phyloP scores from a whole-genome alignment of 2,888 invertebrate species.

The Mimas tiliae region DNA sequence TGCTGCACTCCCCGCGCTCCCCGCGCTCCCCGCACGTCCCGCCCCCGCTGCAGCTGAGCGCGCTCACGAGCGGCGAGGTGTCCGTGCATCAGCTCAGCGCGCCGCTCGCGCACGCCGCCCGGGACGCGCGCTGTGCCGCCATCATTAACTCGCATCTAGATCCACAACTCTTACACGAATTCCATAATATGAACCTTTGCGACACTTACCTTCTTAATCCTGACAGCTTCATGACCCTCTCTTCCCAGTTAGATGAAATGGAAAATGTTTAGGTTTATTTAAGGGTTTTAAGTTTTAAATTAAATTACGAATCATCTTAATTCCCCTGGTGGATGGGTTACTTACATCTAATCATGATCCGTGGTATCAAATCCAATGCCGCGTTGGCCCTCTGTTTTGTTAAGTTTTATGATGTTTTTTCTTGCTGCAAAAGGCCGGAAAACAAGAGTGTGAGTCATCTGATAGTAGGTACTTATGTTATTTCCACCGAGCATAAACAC shows the following conservation, averaged over 20 bases:
- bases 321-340: no score
- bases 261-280: no score
- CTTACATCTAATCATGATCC: no score
- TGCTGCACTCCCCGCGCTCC: conserved; percentile 41
- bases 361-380: no score
- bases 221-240: conserved; percentile 43
- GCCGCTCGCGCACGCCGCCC: conserved; percentile 42
- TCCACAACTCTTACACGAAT: conserved; percentile 44
- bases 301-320: no score
- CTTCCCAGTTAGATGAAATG: background rate
- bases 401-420: no score
- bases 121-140: conserved; percentile 48
- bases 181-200: conserved; percentile 54
- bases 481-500: no score
- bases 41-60: conserved; percentile 28
- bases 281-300: no score
- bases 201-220: conserved; percentile 53
- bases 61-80: conserved; percentile 43
- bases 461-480: no score
- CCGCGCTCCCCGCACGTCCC: background rate
- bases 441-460: no score
- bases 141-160: conserved; percentile 56
- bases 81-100: conserved; percentile 44
- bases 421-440: no score
- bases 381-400: no score